Percentiles rank a stretch among this genome's conserved stretches.
These are phyloP conservation scores for Eremophila alpestris DNA, from an alignment of 2,797 vertebrate genomes.

Conservation along the genomic window DNA sequence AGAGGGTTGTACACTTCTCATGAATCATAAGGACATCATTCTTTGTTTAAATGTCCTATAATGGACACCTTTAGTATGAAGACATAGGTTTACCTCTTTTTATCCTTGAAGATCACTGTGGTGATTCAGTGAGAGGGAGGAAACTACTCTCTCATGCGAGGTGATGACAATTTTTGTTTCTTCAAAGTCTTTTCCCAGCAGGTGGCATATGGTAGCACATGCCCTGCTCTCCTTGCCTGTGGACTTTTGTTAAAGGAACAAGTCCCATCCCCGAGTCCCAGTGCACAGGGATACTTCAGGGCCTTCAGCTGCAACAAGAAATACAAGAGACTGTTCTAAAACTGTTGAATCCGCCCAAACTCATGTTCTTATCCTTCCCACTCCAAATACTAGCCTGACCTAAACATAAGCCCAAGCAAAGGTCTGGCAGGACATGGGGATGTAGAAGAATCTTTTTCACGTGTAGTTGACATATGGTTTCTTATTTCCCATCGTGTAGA, in stretches of 20 bases:
- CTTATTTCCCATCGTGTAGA: background rate
- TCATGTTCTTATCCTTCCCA: background rate
- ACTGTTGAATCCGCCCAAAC: background rate
- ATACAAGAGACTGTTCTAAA: background rate
- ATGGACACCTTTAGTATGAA: background rate
- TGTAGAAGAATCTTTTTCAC: background rate
- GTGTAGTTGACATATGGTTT: background rate
- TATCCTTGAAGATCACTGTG: background rate
- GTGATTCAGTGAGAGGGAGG: background rate
- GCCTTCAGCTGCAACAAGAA: background rate
- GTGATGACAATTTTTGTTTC: background rate
- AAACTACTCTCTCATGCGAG: background rate
- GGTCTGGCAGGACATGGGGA: background rate
- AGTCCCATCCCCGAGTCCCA: background rate
- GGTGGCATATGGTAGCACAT: background rate
- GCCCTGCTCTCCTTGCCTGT: background rate
- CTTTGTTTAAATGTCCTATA: background rate
- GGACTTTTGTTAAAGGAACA: background rate
- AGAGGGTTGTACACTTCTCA: background rate
- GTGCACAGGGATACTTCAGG: background rate
- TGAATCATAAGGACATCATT: background rate
- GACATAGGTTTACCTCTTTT: background rate
- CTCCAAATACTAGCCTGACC: background rate
- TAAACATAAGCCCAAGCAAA: background rate
- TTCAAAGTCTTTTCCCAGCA: background rate